Percentiles rank a stretch among this genome's conserved stretches.
Conservation (phyloP, 2,113 vertebrate genomes). For the Gadus chalcogrammus region DNA sequence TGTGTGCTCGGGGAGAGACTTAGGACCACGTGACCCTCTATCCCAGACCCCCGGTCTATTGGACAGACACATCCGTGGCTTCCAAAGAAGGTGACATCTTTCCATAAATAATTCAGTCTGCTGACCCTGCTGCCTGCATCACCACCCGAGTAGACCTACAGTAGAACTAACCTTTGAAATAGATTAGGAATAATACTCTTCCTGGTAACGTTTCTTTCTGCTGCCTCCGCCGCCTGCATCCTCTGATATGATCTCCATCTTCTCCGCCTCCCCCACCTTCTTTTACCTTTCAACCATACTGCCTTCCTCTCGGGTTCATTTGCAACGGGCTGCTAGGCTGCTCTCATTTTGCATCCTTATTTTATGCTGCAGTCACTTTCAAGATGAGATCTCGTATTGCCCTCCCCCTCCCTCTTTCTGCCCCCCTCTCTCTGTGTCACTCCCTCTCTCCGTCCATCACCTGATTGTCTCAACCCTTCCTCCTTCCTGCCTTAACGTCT, state of each 20-base stretch:
- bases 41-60: conserved; percentile 54
- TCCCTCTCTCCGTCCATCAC: conserved; percentile 1
- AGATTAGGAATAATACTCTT: too few relatives aligned
- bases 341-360: conserved; percentile 12
- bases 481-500: not conserved
- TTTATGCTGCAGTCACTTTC: not conserved
- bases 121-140: conserved; percentile 9
- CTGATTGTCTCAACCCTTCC: not conserved
- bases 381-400: not conserved
- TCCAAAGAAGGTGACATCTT: conserved; percentile 50
- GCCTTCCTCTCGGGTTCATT: conserved; percentile 8
- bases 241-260: too few relatives aligned
- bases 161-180: too few relatives aligned
- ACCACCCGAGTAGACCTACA: too few relatives aligned
- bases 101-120: conserved; percentile 68
- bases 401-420: conserved; percentile 19
- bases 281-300: too few relatives aligned
- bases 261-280: too few relatives aligned
- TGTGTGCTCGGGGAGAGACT: conserved; percentile 56
- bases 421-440: conserved; percentile 20
- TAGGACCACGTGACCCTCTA: conserved; percentile 39
- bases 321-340: conserved; percentile 43
- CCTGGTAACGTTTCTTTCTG: conserved; percentile 10
- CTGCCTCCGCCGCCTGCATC: not conserved
- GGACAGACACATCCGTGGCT: conserved; percentile 66